Evolutionary conservation across 2,113 vertebrate genomes (phyloP).

Genomic region (Nettapus auritus): DNA sequence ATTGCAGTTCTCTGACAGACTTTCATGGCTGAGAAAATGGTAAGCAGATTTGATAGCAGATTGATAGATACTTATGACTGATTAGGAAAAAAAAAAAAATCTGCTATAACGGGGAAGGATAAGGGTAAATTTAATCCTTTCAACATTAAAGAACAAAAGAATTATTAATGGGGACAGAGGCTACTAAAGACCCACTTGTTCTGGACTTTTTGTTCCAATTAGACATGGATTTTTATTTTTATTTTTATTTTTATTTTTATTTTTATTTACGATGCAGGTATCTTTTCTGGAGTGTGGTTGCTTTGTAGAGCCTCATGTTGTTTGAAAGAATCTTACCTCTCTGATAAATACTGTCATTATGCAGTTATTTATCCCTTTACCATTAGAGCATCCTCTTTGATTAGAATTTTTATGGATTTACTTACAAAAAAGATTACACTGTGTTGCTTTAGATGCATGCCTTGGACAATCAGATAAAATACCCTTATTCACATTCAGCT

Average conservation of each 20-base stretch:
- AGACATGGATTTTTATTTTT: not conserved
- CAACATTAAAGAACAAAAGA: not conserved
- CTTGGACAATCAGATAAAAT: conserved; percentile 28
- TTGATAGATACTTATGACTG: not conserved
- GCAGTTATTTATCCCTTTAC: not conserved
- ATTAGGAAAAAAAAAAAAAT: not conserved
- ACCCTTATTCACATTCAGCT: not conserved
- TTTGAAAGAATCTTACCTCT: not conserved
- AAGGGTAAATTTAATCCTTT: not conserved
- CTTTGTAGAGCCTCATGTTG: not conserved
- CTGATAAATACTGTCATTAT: not conserved
- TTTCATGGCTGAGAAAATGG: conserved; percentile 49
- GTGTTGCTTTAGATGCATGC: not conserved
- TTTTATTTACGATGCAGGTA: not conserved
- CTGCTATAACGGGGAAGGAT: not conserved
- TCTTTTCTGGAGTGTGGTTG: not conserved
- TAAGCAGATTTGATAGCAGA: conserved; percentile 39
- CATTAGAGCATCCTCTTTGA: not conserved
- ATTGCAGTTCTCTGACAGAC: not conserved
- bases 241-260: not conserved
- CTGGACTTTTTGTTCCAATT: not conserved
- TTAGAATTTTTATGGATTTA: not conserved
- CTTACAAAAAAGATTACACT: not conserved
- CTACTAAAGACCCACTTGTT: not conserved
- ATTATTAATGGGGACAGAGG: not conserved